phyloP scores from a whole-genome alignment of 2,888 invertebrate genomes.

The Epistrophella euchroma region DNA sequence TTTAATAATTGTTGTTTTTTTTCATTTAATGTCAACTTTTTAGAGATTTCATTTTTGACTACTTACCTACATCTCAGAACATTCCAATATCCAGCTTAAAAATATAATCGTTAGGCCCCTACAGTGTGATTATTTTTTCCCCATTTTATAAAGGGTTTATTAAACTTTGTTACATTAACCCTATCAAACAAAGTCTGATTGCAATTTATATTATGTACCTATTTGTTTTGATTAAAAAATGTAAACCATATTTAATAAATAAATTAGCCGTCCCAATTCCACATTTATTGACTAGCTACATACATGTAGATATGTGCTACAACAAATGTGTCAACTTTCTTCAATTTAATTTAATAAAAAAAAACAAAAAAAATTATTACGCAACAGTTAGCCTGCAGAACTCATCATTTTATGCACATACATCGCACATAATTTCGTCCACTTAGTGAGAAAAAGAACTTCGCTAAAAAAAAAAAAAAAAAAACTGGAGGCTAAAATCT shows the following conservation, averaged over 20 bases:
- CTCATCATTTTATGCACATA: constrained; percentile 45
- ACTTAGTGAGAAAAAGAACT: constrained; percentile 64
- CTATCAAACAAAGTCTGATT: constrained; percentile 17
- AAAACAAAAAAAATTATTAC: constrained; percentile 45
- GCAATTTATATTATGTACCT: background rate
- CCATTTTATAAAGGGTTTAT: background rate
- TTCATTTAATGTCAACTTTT: too few relatives aligned
- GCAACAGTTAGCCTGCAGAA: constrained; percentile 51
- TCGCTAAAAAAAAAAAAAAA: constrained; percentile 27
- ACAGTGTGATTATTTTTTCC: background rate
- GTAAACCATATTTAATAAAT: constrained; percentile 71
- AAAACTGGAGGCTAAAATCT: constrained; percentile 43
- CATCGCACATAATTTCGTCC: constrained; percentile 63
- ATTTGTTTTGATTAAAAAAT: constrained; percentile 69
- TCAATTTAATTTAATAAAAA: constrained; percentile 65
- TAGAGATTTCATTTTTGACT: too few relatives aligned
- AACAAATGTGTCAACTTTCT: constrained; percentile 68
- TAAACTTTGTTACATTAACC: constrained; percentile 50
- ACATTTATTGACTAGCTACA: constrained; percentile 41
- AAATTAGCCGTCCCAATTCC: constrained; percentile 70
- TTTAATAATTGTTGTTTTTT: too few relatives aligned
- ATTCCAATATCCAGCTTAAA: too few relatives aligned
- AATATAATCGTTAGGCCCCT: too few relatives aligned
- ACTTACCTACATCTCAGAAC: too few relatives aligned
- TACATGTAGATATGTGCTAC: too few relatives aligned